Evolutionary conservation across 2,888 invertebrate genomes (phyloP).

Genomic region (Agrochola macilenta): DNA sequence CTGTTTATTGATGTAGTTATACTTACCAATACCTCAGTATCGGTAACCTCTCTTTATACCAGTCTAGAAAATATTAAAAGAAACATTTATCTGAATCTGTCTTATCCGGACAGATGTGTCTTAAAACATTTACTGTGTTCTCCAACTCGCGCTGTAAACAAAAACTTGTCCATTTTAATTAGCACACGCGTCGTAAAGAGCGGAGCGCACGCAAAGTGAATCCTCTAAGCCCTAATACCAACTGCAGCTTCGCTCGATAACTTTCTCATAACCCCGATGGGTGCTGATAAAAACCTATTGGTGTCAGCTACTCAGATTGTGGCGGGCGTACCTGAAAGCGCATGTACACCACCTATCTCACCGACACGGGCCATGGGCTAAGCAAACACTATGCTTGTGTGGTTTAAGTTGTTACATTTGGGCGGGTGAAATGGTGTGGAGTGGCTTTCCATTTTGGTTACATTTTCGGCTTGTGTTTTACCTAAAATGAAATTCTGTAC

Average conservation of each 20-base stretch:
- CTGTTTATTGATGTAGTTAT: neutral
- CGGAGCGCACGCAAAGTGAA: constrained; percentile 28
- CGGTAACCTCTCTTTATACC: neutral
- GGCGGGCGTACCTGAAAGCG: constrained; percentile 87
- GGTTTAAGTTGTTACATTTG: constrained; percentile 66
- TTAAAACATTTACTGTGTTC: neutral
- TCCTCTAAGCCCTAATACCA: constrained; percentile 61
- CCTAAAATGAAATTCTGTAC: neutral
- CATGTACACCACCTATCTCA: constrained; percentile 89
- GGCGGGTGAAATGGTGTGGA: constrained; percentile 36
- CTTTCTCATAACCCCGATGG: constrained; percentile 89
- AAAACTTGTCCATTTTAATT: constrained; percentile 22
- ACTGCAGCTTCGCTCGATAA: constrained; percentile 76
- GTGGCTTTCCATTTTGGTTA: neutral
- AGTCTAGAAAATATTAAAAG: neutral
- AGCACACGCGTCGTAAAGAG: constrained; percentile 16
- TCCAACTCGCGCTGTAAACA: neutral
- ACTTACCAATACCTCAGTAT: neutral
- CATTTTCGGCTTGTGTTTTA: neutral
- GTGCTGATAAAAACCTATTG: constrained; percentile 89
- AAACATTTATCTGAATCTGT: neutral
- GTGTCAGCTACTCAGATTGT: constrained; percentile 88
- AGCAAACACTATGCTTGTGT: constrained; percentile 81
- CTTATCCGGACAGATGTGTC: neutral
- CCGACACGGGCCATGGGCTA: constrained; percentile 87